A percentile compares a stretch with the other conserved stretches of the same genome.
These are phyloP conservation scores for Tipula confusa DNA, from an alignment of 2,888 invertebrate genomes.

Conservation along the genomic window DNA sequence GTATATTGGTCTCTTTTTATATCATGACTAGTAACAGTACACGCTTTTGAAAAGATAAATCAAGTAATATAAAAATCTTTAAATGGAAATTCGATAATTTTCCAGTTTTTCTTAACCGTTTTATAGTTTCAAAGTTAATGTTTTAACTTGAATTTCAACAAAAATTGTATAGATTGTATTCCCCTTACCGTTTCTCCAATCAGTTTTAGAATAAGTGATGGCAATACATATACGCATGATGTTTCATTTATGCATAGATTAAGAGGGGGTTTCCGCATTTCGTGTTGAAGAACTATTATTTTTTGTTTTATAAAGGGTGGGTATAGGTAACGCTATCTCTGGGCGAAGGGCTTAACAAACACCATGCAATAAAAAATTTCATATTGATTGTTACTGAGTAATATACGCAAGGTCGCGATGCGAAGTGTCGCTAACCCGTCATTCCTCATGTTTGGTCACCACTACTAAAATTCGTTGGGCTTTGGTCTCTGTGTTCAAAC, in stretches of 20 bases:
- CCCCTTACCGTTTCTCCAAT: not conserved
- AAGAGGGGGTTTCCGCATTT: not conserved
- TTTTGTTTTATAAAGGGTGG: not conserved
- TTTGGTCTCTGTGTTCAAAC: too few species aligned
- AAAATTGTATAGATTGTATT: not conserved
- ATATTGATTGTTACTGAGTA: not conserved
- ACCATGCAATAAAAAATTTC: not conserved
- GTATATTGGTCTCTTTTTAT: not conserved
- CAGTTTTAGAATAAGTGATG: not conserved
- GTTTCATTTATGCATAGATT: not conserved
- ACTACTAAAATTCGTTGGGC: too few species aligned
- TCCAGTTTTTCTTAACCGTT: not conserved
- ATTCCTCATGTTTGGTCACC: too few species aligned
- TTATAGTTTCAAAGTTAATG: not conserved
- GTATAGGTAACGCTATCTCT: not conserved
- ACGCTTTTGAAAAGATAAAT: not conserved
- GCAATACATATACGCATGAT: not conserved
- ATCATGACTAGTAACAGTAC: not conserved
- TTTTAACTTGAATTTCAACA: not conserved
- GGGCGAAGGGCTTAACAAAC: too few species aligned
- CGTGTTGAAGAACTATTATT: not conserved
- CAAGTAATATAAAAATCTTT: not conserved
- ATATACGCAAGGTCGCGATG: not conserved
- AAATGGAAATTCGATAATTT: slow-evolving; percentile 8
- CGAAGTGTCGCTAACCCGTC: too few species aligned